Evolutionary conservation across 2,888 invertebrate genomes (phyloP).

Genomic region (Halictus quadricinctus): DNA sequence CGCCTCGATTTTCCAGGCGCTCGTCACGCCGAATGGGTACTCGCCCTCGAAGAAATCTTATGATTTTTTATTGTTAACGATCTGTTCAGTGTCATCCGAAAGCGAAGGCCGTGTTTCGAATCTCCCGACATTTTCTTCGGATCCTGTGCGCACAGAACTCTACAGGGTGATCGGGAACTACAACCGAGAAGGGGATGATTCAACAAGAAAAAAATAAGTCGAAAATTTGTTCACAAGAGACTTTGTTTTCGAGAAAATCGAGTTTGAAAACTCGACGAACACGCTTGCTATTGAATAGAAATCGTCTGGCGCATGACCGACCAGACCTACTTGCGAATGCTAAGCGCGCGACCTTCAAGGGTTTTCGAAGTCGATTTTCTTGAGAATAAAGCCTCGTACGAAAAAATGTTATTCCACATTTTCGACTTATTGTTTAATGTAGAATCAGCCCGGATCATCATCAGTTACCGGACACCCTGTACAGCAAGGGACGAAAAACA

Average conservation of each 20-base stretch:
- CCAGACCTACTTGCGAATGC: not conserved
- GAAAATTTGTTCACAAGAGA: not conserved
- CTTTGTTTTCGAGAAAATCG: too few species aligned
- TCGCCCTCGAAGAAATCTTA: constrained; percentile 18
- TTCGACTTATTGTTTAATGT: not conserved
- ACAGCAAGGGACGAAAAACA: not conserved
- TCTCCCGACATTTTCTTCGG: too few species aligned
- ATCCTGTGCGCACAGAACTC: not conserved
- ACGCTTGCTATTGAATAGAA: too few species aligned
- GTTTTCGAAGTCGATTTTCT: not conserved
- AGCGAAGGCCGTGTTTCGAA: not conserved
- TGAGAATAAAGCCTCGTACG: not conserved
- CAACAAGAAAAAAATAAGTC: not conserved
- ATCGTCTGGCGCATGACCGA: too few species aligned
- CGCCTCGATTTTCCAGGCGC: constrained; percentile 34
- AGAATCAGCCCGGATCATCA: not conserved
- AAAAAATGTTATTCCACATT: not conserved
- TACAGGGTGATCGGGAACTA: not conserved
- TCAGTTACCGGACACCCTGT: not conserved
- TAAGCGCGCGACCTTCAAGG: not conserved
- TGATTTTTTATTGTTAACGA: constrained; percentile 24
- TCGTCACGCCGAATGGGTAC: constrained; percentile 23
- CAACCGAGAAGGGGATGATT: not conserved
- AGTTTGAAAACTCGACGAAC: too few species aligned
- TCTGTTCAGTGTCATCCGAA: not conserved